phyloP scores from a whole-genome alignment of 2,113 vertebrate genomes.

The Panthera leo region DNA sequence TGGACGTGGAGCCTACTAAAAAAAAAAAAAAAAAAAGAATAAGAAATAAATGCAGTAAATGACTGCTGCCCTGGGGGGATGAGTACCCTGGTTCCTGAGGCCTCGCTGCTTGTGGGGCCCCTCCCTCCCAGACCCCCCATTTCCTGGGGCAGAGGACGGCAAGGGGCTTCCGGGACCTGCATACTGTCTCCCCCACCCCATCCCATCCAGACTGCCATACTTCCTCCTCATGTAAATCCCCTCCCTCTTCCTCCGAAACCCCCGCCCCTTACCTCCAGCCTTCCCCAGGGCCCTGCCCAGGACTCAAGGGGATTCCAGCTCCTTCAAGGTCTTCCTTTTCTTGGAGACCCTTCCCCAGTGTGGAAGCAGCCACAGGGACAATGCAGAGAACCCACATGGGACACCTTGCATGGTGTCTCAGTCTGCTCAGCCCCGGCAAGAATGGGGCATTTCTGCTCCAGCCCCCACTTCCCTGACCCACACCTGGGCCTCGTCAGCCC shows the following conservation, averaged over 20 bases:
- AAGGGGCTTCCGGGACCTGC: neutral
- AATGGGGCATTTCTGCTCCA: neutral
- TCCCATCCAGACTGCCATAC: too few relatives aligned
- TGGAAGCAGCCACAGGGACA: neutral
- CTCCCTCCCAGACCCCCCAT: neutral
- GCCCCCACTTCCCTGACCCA: neutral
- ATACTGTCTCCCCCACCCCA: neutral
- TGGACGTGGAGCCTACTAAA: too few relatives aligned
- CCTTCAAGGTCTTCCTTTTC: neutral
- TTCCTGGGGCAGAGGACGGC: neutral
- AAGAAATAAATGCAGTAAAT: neutral
- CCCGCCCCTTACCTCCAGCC: neutral
- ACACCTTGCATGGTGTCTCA: neutral
- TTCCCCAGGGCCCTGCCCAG: neutral
- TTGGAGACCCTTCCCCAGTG: neutral
- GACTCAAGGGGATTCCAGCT: neutral
- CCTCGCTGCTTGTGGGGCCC: too few relatives aligned
- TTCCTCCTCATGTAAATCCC: neutral
- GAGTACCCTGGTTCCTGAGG: neutral
- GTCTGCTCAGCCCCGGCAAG: neutral
- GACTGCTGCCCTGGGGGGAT: neutral
- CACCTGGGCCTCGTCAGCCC: neutral
- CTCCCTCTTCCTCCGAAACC: neutral
- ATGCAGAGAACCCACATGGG: neutral
- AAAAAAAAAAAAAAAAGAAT: too few relatives aligned